Evolutionary conservation across 2,113 vertebrate genomes (phyloP), one percentile per base, ranked within the genome.

Genomic region (Camelus dromedarius): DNA sequence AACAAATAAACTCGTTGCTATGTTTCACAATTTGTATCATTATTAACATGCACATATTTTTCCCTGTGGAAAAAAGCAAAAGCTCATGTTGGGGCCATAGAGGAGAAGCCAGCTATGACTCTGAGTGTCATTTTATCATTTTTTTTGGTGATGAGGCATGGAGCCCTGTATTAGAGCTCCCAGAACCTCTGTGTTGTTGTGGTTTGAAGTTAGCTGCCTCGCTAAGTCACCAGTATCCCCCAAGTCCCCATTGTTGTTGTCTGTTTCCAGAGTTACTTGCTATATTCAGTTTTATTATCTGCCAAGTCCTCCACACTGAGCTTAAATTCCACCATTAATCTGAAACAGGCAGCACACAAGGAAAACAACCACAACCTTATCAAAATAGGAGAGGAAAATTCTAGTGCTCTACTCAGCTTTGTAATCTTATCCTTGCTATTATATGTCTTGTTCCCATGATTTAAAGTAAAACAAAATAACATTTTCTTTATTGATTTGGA

Each of bases 381-480:
- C 30, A 32, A 86, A 77, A 60, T 32, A 10, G 5, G 20, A 77
- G 89, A 35, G 52, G 38, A 54, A 85, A 88, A 89, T 50, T n/a
- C 22, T 72, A 62, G 28, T 19, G 12, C 20, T 90, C 19, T 67
- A 38, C 22, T 38, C 28, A 48, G 83, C 4, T 76, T 92, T 90
- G 54, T 12, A 42, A 13, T 76, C 26, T 35, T 19, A 70, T 72
- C 18, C 26, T 32, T 88, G 14, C 1, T 5, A 58, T 73, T 90
- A 46, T 16, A 83, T 28, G 35, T 88, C 26, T 38, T 76, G 13
- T 52, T 82, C 18, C 20, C 30, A 58, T 60, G 30, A 18, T n/a
- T 91, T 86, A 96, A 89, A 96, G 76, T 73, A 86, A 83, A 93
- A 77, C 6, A 82, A 42, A 90, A 83, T 20, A 96, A 79, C 87